These are phyloP conservation scores for Mus musculus DNA, from an alignment of 2,113 vertebrate genomes.

Conservation along the genomic window DNA sequence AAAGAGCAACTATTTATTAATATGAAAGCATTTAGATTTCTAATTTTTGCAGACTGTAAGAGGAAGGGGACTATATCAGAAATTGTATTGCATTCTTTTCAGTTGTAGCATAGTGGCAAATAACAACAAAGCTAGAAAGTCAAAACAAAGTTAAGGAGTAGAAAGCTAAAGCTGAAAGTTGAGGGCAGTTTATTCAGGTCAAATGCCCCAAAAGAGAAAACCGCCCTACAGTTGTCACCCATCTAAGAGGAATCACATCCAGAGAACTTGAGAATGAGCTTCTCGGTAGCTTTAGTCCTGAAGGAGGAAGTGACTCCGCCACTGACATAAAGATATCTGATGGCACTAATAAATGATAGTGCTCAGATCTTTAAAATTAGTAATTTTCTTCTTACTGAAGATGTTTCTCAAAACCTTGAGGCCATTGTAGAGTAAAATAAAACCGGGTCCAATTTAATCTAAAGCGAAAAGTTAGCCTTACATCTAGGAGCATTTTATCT, in stretches of 20 bases:
- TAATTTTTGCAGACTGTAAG: not conserved
- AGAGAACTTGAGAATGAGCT: slow-evolving; percentile 74
- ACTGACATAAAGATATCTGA: slow-evolving; percentile 90
- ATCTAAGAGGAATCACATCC: slow-evolving; percentile 89
- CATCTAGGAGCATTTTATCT: slow-evolving; percentile 90
- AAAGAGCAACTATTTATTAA: not conserved
- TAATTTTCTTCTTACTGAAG: slow-evolving; percentile 92
- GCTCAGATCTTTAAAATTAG: slow-evolving; percentile 85
- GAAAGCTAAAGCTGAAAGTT: slow-evolving; percentile 67
- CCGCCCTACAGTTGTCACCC: slow-evolving; percentile 90
- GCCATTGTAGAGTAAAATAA: slow-evolving; percentile 87
- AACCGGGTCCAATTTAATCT: slow-evolving; percentile 83
- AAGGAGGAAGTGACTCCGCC: slow-evolving; percentile 83
- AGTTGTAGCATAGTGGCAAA: slow-evolving; percentile 88
- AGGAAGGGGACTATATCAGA: not conserved
- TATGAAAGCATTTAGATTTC: not conserved
- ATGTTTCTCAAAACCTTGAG: slow-evolving; percentile 89
- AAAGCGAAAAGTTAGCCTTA: slow-evolving; percentile 88
- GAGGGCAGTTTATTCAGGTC: slow-evolving; percentile 50
- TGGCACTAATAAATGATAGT: slow-evolving; percentile 93
- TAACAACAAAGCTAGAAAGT: slow-evolving; percentile 39
- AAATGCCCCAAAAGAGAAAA: slow-evolving; percentile 84
- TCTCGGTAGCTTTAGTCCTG: slow-evolving; percentile 85
- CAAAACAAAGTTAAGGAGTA: slow-evolving; percentile 19
- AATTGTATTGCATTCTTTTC: not conserved